Conservation (phyloP, 2,888 invertebrate genomes). For the Exephanes ischioxanthus region DNA sequence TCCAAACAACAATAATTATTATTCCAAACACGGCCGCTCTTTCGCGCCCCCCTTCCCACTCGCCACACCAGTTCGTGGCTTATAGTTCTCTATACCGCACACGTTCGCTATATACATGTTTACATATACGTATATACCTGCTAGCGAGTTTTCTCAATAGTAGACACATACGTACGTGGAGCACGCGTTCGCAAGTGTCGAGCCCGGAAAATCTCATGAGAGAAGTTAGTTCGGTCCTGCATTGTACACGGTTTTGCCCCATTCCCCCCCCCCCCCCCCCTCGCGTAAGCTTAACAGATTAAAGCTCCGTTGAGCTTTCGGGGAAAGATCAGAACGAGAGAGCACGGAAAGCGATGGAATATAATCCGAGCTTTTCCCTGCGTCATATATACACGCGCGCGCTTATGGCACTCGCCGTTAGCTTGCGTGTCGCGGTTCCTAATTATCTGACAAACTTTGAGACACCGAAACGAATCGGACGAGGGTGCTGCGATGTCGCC, state of each 20-base stretch:
- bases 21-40: constrained; percentile 76
- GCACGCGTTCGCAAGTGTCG: constrained; percentile 30
- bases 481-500: constrained; percentile 42
- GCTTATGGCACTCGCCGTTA: neutral
- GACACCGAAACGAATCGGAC: constrained; percentile 68
- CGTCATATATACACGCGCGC: constrained; percentile 12
- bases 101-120: neutral
- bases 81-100: constrained; percentile 15
- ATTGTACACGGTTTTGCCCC: constrained; percentile 22
- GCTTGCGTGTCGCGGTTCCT: constrained; percentile 70
- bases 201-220: constrained; percentile 50
- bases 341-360: constrained; percentile 61
- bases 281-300: constrained; percentile 73
- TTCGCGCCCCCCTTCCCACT: constrained; percentile 40
- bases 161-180: constrained; percentile 15
- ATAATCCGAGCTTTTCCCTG: constrained; percentile 70
- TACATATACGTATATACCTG: neutral
- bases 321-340: constrained; percentile 62
- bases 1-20: constrained; percentile 77
- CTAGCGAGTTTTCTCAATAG: constrained; percentile 11
- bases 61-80: constrained; percentile 7
- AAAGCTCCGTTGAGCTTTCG: constrained; percentile 74
- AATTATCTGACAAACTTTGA: constrained; percentile 76
- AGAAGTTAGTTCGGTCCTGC: constrained; percentile 35
- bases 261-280: neutral